These are phyloP conservation scores for Gymnothorax reevesii DNA, from an alignment of 2,797 vertebrate genomes.

Conservation along the genomic window DNA sequence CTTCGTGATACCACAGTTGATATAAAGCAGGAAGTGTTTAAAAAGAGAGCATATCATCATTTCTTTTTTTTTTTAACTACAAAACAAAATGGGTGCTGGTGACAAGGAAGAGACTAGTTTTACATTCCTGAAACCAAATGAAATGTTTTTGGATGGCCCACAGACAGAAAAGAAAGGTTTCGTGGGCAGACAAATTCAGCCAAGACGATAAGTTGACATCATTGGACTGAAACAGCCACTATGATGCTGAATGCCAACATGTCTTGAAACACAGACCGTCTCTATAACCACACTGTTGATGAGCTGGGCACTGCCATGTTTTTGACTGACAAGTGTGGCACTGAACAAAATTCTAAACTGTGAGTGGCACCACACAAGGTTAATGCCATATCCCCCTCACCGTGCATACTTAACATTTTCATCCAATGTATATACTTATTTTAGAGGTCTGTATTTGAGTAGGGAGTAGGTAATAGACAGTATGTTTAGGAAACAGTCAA, in stretches of 20 bases:
- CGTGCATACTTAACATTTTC: no score
- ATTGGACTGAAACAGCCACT: background rate
- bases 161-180: background rate
- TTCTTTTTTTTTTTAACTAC: background rate
- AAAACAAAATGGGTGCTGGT: background rate
- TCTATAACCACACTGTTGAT: no score
- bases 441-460: no score
- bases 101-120: background rate
- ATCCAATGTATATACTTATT: no score
- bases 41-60: background rate
- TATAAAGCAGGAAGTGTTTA: conserved; percentile 33
- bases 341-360: background rate
- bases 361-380: background rate
- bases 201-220: background rate
- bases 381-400: background rate
- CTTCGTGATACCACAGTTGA: conserved; percentile 35
- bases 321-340: background rate
- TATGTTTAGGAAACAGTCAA: no score
- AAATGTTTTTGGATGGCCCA: background rate
- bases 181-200: background rate
- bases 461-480: no score
- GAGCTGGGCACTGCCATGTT: background rate
- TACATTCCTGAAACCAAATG: background rate
- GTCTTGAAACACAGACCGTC: background rate
- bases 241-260: background rate